Evolutionary conservation across 1,140 invertebrate genomes (phyloP), one percentile per base, ranked within the genome.

Genomic region (Latrodectus geometricus): DNA sequence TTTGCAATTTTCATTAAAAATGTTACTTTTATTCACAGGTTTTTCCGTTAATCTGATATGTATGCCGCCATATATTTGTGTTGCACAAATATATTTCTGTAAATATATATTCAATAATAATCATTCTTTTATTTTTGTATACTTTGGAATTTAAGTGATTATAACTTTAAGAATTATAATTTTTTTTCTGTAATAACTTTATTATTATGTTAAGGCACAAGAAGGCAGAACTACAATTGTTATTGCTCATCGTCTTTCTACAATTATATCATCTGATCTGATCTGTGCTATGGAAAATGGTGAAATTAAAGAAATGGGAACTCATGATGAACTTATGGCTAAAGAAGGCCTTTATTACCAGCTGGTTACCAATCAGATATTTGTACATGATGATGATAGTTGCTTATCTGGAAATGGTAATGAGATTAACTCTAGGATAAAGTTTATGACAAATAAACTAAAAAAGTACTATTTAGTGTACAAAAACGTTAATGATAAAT

Each of bases 231-330:
- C 96, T 61, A 97, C 96, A 49, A 93, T 98, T 65, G 94, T 97
- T 86, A 95, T 97, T 21, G 96, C 96, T 85, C 96, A 98, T 92
- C 94, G 96, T 65, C 92, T 97, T 65, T 96, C 95, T 1, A 97
- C 96, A 1, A 95, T 98, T 12, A 93, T 94, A 15, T 94, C 95
- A 89, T 96, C 96, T 9, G 94, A 96, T 91, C 93, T 94, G 83
- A 97, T 98, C 88, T 93, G 96, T 94, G 91, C 92, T 15, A 91
- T 94, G 89, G 91, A 91, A 54, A 91, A 94, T 90, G 95, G 96
- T 0, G 90, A 92, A 87, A 94, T 96, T 0, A 92, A 94, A 0
- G 96, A 97, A 90, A 92, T 94, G 90, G 96, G 96, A 23, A 96
- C 94, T 0, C 96, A 97, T 90, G 90, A 91, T 21, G 90, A 93